These are phyloP conservation scores for Apocheima hispidaria DNA, from an alignment of 2,888 invertebrate genomes.

Conservation along the genomic window DNA sequence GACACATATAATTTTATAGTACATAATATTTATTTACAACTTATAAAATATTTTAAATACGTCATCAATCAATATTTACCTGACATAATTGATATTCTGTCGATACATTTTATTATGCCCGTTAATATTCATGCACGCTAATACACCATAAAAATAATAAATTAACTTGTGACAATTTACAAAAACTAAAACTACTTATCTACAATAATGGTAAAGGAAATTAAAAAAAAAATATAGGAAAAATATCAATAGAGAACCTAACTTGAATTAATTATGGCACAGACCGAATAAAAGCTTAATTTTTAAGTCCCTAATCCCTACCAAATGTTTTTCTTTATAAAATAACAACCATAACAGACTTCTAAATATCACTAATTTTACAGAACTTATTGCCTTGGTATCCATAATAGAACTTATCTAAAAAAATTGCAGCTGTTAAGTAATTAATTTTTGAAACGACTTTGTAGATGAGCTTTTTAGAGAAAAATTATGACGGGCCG, in stretches of 20 bases:
- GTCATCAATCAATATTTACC: conserved; percentile 25
- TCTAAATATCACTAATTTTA: too few relatives aligned
- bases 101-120: conserved; percentile 24
- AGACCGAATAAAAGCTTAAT: conserved; percentile 2
- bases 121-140: conserved; percentile 12
- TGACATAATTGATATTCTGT: conserved; percentile 7
- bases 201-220: too few relatives aligned
- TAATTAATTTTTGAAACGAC: too few relatives aligned
- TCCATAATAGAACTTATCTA: too few relatives aligned
- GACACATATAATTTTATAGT: neutral
- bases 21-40: conserved; percentile 28
- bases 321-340: too few relatives aligned
- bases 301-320: too few relatives aligned
- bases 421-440: too few relatives aligned
- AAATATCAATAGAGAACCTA: neutral
- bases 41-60: conserved; percentile 25
- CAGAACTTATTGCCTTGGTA: too few relatives aligned
- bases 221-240: conserved; percentile 1
- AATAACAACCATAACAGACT: too few relatives aligned
- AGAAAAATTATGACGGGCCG: too few relatives aligned
- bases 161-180: conserved; percentile 36
- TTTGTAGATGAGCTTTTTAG: too few relatives aligned
- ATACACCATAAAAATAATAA: conserved; percentile 27
- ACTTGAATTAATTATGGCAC: conserved; percentile 30
- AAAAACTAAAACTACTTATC: conserved; percentile 31